Evolutionary conservation across 2,797 vertebrate species (phyloP), one percentile per base, ranked within the genome.

Genomic region (Pantherophis vulpinus): DNA sequence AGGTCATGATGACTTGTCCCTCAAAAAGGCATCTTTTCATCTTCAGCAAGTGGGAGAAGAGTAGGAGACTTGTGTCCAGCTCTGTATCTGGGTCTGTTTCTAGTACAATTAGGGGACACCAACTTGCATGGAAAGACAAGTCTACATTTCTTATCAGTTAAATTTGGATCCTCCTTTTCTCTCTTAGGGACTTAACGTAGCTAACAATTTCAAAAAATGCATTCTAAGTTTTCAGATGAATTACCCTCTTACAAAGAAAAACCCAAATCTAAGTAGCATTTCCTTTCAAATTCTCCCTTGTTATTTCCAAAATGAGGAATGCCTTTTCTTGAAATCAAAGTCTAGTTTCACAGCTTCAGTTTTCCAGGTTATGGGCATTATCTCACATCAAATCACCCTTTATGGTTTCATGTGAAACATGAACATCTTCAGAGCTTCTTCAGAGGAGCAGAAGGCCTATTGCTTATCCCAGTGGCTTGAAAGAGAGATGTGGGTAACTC

Each of bases 181-280:
- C 11, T n/a, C 4, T 6, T 12, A n/a, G 29, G 29, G 5, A 27
- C 23, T 14, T 66, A 66, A 66, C 0, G 4, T 14, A n/a, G 29
- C 29, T n/a, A n/a, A 6, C 13, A 66, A 66, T n/a, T 0, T 5
- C 0, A n/a, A 70, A n/a, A 16, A n/a, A 14, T 63, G 5, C 13
- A 66, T 16, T n/a, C 29, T 6, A 66, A 0, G 0, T 66, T 66
- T 66, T 13, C 63, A n/a, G 29, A 13, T n/a, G 63, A n/a, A n/a
- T 2, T 66, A 2, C 0, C 0, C 12, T 66, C 29, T 66, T 66
- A n/a, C 12, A 66, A 66, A 12, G 4, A 12, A 66, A 14, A n/a
- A 23, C 29, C 12, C 61, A 66, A 66, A 66, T 6, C 29, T 32
- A 7, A 14, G 5, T 0, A n/a, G 13, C 13, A 32, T 66, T 66